Evolutionary conservation across 1,140 invertebrate genomes (phyloP).

Genomic region (Drosophila neocordata): DNA sequence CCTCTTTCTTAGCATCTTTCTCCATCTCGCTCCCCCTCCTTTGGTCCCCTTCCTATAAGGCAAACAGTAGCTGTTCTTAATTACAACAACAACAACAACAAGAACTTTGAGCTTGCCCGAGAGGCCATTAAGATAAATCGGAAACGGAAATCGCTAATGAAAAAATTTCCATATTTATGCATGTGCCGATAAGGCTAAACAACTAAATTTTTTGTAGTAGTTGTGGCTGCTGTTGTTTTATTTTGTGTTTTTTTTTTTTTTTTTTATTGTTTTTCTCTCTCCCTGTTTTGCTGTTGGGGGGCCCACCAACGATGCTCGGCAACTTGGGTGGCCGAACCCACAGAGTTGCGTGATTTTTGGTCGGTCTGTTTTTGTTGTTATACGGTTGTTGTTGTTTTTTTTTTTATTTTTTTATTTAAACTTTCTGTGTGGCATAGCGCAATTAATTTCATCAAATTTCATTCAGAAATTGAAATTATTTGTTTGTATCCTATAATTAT

Average conservation of each 20-base stretch:
- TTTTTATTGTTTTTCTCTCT: conserved; percentile 1
- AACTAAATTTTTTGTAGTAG: conserved; percentile 62
- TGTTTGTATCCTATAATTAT: not conserved
- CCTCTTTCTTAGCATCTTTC: not conserved
- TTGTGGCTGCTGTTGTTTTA: too few species aligned
- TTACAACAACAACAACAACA: conserved; percentile 64
- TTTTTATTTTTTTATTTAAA: not conserved
- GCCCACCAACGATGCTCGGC: conserved; percentile 16
- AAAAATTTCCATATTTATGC: conserved; percentile 78
- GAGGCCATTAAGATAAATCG: conserved; percentile 73
- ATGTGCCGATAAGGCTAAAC: conserved; percentile 57
- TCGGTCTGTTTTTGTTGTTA: conserved; percentile 12
- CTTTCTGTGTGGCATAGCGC: conserved; percentile 19
- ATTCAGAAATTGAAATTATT: conserved; percentile 35
- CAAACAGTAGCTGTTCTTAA: conserved; percentile 74
- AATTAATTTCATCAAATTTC: conserved; percentile 62
- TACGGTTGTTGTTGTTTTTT: not conserved
- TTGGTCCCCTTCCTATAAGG: not conserved
- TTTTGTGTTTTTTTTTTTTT: conserved; percentile 30
- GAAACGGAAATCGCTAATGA: conserved; percentile 80
- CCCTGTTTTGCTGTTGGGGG: not conserved
- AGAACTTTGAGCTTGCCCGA: conserved; percentile 18
- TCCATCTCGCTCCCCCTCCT: not conserved
- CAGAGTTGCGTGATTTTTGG: conserved; percentile 15
- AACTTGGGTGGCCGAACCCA: conserved; percentile 8